Conservation (phyloP, 2,113 vertebrate species). For the Silurus glanis region DNA sequence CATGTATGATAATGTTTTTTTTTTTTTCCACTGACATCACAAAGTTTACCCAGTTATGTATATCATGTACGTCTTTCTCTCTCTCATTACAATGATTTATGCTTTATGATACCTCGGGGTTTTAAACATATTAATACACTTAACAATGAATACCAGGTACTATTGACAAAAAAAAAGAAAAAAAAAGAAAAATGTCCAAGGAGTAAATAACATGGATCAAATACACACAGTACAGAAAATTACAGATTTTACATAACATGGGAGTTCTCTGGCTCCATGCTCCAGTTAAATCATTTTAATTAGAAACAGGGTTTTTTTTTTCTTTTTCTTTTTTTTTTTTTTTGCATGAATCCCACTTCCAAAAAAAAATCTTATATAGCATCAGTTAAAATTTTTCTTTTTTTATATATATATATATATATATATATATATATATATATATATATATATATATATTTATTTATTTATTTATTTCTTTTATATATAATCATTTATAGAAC, state of each 20-base stretch:
- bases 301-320: constrained; percentile 29
- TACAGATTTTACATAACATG: constrained; percentile 63
- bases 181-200: constrained; percentile 49
- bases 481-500: not conserved
- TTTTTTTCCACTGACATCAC: constrained; percentile 69
- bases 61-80: constrained; percentile 64
- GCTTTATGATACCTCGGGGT: constrained; percentile 73
- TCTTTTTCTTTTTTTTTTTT: not conserved
- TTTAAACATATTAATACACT: constrained; percentile 68
- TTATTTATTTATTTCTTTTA: no score
- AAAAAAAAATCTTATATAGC: constrained; percentile 47
- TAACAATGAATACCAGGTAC: constrained; percentile 59
- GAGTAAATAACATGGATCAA: constrained; percentile 70
- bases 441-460: no score
- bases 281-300: constrained; percentile 60
- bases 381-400: constrained; percentile 4
- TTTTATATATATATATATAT: no score
- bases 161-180: constrained; percentile 56
- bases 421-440: no score
- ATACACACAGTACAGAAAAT: constrained; percentile 69
- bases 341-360: constrained; percentile 42
- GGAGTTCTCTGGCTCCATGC: constrained; percentile 66
- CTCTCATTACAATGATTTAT: constrained; percentile 74
- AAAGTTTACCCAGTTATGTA: constrained; percentile 67
- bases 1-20: constrained; percentile 73